Conservation (phyloP, 2,113 vertebrate genomes). For the Microtus montanus region DNA sequence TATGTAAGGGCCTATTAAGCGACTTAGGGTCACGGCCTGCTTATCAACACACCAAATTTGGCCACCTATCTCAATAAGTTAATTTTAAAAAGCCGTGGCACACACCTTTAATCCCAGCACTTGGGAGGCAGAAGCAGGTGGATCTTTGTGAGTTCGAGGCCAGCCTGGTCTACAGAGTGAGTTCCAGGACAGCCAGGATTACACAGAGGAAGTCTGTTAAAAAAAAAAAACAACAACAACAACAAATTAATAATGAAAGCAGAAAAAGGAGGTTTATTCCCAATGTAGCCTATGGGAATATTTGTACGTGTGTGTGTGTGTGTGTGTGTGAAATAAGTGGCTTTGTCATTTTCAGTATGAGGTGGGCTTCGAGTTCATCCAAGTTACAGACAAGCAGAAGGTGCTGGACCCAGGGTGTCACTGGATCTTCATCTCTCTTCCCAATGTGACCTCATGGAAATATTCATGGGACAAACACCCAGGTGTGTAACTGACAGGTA, state of each 20-base stretch:
- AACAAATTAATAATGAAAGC: background rate
- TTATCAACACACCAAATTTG: no score
- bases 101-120: background rate
- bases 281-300: background rate
- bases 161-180: background rate
- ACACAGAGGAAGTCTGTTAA: background rate
- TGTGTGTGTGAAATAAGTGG: background rate
- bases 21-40: background rate
- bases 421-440: background rate
- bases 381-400: background rate
- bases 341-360: background rate
- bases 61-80: background rate
- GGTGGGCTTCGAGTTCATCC: background rate
- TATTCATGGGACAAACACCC: background rate
- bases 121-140: background rate
- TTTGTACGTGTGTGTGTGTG: background rate
- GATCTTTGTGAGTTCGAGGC: background rate
- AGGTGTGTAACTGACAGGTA: background rate
- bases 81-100: background rate
- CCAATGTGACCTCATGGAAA: background rate
- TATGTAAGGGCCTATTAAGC: background rate
- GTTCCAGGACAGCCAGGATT: background rate
- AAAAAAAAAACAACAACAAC: background rate
- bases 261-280: background rate
- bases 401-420: no score